Base-by-base conservation (phyloP, 1,140 invertebrate genomes). In the Cataglyphis hispanica region DNA sequence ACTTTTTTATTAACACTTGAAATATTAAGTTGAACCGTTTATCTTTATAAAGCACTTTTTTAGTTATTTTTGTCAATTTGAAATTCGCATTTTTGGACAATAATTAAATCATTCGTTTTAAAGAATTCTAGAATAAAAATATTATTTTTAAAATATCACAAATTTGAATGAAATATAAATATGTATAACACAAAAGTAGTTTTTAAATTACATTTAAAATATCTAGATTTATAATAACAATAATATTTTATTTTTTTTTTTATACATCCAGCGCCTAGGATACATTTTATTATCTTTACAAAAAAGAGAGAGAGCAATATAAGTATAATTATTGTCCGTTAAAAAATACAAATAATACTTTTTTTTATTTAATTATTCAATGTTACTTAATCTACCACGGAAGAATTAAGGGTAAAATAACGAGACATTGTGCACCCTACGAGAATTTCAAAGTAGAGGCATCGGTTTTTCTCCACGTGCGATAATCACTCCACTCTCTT, bases 391-490 rank as follows among this genome's bases (percentile, higher is more conserved):
- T 27, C 74, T 27, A 60, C 25, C 13, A 31, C n/a, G 37, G 25
- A 70, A 81, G 50, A 22, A 25, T 72, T 81, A 60, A 81, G 37
- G 25, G 19, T 8, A 83, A 60, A 60, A 60, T 2, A 43, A 5
- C 40, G 34, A 58, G 16, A 83, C 25, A 34, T 5, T 56, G 19
- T 46, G 31, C 31, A 27, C 67, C 53, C 78, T 83, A 74, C 37
- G 37, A 60, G 37, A 83, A 74, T 83, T 83, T 83, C 78, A 83
- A 83, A 83, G 67, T 83, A 56, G 25, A 27, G 46, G 67, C 37
- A 83, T 83, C 53, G 27, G 78, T 34, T 72, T 83, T 80, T 69
- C 25, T 80, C 7, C 63, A 50, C 22, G 13, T 19, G 10, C 46
- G 46, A 56, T 75, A 34, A 84, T 74, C 40, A 84, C 69, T 34